A percentile compares a stretch with the other conserved stretches of the same genome.
Evolutionary conservation across 2,113 vertebrate species (phyloP).

Genomic region (Paramisgurnus dabryanus): DNA sequence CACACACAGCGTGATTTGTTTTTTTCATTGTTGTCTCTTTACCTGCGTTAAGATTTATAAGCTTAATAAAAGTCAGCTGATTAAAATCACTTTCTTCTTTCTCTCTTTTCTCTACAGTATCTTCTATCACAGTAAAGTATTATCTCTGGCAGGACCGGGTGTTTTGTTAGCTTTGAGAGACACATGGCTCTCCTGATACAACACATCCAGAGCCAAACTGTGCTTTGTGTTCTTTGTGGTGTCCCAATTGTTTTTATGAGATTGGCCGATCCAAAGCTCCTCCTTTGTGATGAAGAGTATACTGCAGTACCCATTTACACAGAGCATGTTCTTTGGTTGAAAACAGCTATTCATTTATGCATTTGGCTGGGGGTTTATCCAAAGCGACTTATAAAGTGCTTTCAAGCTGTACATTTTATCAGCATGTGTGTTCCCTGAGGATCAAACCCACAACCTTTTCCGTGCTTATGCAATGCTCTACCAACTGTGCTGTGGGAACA

Average conservation of each 20-base stretch:
- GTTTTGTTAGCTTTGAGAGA: conserved; percentile 26
- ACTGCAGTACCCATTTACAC: neutral
- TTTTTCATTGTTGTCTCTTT: neutral
- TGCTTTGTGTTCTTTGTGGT: conserved; percentile 10
- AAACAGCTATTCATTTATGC: too few species aligned
- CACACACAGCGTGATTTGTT: neutral
- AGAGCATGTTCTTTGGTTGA: too few species aligned
- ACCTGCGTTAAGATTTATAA: too few species aligned
- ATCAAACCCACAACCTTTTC: too few species aligned
- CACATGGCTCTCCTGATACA: conserved; percentile 26
- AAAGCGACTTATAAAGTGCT: too few species aligned
- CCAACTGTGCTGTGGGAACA: too few species aligned
- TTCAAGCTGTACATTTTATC: too few species aligned
- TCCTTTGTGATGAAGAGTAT: neutral
- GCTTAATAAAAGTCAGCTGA: neutral
- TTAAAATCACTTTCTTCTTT: neutral
- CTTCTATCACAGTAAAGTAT: neutral
- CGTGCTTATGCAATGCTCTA: too few species aligned
- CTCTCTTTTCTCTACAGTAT: neutral
- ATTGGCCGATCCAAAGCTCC: neutral
- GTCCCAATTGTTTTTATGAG: neutral
- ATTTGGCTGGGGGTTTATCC: too few species aligned
- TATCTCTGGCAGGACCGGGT: conserved; percentile 14
- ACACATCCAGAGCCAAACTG: neutral
- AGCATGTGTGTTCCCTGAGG: too few species aligned